phyloP scores from a whole-genome alignment of 2,888 invertebrate species.

The Cyaniris semiargus region DNA sequence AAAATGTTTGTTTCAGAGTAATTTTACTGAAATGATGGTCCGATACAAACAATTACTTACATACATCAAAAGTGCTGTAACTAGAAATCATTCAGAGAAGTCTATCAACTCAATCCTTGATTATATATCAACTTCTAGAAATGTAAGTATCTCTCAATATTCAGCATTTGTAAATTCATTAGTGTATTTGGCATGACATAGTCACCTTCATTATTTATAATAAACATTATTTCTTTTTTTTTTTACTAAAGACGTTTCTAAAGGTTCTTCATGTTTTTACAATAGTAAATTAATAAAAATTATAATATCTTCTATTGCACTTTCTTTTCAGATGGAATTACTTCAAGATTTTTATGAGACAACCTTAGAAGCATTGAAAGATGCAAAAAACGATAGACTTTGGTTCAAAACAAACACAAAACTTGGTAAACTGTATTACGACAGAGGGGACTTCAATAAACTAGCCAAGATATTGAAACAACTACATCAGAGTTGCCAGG shows the following conservation, averaged over 20 bases:
- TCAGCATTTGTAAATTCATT: no score
- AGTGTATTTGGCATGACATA: no score
- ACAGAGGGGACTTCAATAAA: constrained; percentile 95
- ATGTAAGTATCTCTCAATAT: constrained; percentile 83
- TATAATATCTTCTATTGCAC: no score
- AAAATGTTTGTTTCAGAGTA: constrained; percentile 80
- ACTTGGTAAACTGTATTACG: constrained; percentile 98
- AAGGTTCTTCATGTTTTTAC: no score
- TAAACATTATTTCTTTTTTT: no score
- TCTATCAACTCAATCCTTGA: constrained; percentile 99
- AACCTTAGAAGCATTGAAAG: constrained; percentile 94
- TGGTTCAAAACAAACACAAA: constrained; percentile 99
- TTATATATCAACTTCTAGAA: constrained; percentile 99
- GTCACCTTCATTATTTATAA: no score
- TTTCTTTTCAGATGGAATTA: constrained; percentile 92
- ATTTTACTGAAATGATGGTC: constrained; percentile 97
- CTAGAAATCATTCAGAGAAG: constrained; percentile 99
- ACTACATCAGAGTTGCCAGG: constrained; percentile 97
- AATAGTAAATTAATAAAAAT: no score
- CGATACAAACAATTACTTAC: constrained; percentile 97
- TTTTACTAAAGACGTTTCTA: no score
- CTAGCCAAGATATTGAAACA: constrained; percentile 98
- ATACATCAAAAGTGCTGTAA: constrained; percentile 99
- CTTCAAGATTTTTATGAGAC: constrained; percentile 99
- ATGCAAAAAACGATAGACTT: constrained; percentile 98